Conservation (phyloP, 2,113 vertebrate genomes). For the Oncorhynchus masou region DNA sequence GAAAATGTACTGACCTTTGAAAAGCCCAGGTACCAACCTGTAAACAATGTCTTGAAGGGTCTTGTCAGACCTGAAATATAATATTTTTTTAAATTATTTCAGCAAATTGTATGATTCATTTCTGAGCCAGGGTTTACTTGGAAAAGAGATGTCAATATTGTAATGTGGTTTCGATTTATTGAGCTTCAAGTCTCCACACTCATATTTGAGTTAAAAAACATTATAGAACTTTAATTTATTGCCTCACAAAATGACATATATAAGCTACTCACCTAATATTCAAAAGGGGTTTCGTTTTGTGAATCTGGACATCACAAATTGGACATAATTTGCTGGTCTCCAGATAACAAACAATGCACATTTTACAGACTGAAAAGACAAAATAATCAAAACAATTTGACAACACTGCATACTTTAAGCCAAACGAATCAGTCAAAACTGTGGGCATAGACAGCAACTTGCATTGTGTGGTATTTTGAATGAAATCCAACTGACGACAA, state of each 20-base stretch:
- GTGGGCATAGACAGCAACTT: too few species aligned
- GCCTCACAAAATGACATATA: too few species aligned
- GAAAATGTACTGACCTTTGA: constrained; percentile 88
- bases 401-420: too few species aligned
- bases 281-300: constrained; percentile 97
- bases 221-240: too few species aligned
- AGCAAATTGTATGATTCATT: background rate
- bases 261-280: constrained; percentile 84
- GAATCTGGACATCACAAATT: constrained; percentile 98
- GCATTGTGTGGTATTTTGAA: too few species aligned
- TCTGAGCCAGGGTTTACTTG: background rate
- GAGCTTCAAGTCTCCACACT: too few species aligned
- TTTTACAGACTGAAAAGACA: constrained; percentile 88
- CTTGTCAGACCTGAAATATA: constrained; percentile 90
- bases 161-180: too few species aligned
- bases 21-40: constrained; percentile 97
- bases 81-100: background rate
- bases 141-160: too few species aligned
- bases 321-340: constrained; percentile 99
- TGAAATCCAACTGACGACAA: constrained; percentile 24
- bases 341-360: constrained; percentile 97
- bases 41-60: constrained; percentile 99
- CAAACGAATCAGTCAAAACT: too few species aligned
- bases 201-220: too few species aligned
- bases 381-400: too few species aligned